phyloP scores from a whole-genome alignment of 2,797 vertebrate genomes.

The Chiloscyllium punctatum region DNA sequence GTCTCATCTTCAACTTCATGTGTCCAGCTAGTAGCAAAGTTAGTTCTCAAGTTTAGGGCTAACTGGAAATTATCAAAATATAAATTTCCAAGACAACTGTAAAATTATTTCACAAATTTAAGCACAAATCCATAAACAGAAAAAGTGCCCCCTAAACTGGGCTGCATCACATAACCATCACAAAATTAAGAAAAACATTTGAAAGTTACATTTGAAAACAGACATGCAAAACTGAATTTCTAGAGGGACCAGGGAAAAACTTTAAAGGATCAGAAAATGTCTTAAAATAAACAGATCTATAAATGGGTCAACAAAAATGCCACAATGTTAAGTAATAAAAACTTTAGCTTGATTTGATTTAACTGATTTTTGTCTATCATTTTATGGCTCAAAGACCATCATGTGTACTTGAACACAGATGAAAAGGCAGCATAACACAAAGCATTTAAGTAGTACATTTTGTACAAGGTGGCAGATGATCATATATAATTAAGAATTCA shows the following conservation, averaged over 20 bases:
- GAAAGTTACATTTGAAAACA: not conserved
- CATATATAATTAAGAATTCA: not conserved
- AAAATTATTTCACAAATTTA: not conserved
- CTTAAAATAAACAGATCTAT: not conserved
- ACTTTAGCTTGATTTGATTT: not conserved
- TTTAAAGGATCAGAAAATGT: not conserved
- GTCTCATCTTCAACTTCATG: not conserved
- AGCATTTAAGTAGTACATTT: not conserved
- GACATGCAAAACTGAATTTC: not conserved
- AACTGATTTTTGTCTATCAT: not conserved
- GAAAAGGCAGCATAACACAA: not conserved
- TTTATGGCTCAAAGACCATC: not conserved
- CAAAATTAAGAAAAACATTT: not conserved
- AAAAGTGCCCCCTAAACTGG: not conserved
- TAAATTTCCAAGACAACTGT: not conserved
- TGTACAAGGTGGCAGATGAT: not conserved
- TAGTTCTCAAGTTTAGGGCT: too few relatives aligned
- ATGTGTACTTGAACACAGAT: not conserved
- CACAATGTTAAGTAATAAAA: not conserved
- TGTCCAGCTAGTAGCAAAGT: not conserved
- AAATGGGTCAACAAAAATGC: not conserved
- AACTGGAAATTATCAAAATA: not conserved
- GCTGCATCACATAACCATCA: not conserved
- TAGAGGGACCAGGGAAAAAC: not conserved
- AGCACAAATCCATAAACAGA: not conserved